Evolutionary conservation across 2,888 invertebrate species (phyloP).

Genomic region (Caradrina kadenii): DNA sequence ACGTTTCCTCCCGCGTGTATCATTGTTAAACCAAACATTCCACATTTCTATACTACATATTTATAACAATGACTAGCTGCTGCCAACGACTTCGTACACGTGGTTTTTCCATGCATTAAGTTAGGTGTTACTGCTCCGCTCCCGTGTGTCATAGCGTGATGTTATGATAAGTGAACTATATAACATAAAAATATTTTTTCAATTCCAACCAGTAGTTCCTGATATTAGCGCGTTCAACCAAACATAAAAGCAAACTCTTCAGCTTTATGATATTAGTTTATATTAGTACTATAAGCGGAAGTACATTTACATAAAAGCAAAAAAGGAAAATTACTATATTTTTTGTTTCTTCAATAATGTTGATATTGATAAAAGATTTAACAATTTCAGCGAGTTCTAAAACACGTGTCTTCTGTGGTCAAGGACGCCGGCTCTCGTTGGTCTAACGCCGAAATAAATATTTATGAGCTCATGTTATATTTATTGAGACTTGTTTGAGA

Average conservation of each 20-base stretch:
- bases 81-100: too few species aligned
- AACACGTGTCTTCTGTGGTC: constrained; percentile 10
- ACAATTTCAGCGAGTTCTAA: constrained; percentile 8
- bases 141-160: too few species aligned
- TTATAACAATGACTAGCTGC: constrained; percentile 1
- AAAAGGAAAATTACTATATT: neutral
- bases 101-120: too few species aligned
- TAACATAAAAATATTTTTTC: too few species aligned
- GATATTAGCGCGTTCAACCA: too few species aligned
- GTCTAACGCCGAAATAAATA: constrained; percentile 18
- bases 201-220: too few species aligned
- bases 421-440: constrained; percentile 14
- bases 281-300: neutral
- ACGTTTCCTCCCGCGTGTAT: too few species aligned
- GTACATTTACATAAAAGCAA: constrained; percentile 2
- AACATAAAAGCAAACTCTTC: too few species aligned
- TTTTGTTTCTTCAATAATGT: neutral
- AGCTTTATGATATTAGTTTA: too few species aligned
- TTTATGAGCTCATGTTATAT: constrained; percentile 12
- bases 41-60: constrained; percentile 1
- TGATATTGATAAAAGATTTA: constrained; percentile 6
- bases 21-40: neutral
- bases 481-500: neutral
- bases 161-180: too few species aligned
- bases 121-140: too few species aligned